Conservation (phyloP, 2,797 vertebrate species). For the Macrochelys suwanniensis region DNA sequence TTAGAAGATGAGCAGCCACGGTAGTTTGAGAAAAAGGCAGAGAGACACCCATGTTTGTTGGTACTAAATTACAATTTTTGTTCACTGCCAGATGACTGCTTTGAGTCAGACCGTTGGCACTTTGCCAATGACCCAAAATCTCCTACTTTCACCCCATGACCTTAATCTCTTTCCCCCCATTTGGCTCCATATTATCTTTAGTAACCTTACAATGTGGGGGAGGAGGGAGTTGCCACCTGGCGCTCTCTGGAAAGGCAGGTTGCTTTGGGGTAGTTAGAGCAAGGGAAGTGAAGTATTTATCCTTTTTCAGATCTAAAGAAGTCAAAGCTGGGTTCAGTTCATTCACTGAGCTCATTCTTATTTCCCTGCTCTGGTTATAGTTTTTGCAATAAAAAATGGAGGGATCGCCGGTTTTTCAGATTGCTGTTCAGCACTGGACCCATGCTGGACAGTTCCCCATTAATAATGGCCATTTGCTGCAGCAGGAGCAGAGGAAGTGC, state of each 20-base stretch:
- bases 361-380: not conserved
- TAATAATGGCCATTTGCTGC: accelerated
- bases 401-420: accelerated
- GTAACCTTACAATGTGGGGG: not conserved
- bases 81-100: not conserved
- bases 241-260: not conserved
- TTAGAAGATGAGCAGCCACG: not conserved
- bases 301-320: not conserved
- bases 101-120: not conserved
- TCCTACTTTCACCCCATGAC: not conserved
- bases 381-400: accelerated
- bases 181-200: not conserved
- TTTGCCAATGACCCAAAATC: not conserved
- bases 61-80: not conserved
- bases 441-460: conserved; percentile 17
- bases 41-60: not conserved
- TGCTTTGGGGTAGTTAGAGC: not conserved
- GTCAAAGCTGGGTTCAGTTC: not conserved
- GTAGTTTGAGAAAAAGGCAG: not conserved
- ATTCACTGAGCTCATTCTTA: not conserved
- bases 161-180: not conserved
- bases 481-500: not conserved
- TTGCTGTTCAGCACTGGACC: conserved; percentile 25
- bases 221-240: accelerated
- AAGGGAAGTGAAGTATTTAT: not conserved